A percentile compares a stretch with the other conserved stretches of the same genome.
phyloP scores from a whole-genome alignment of 2,888 invertebrate genomes.

The Heliconius erato region DNA sequence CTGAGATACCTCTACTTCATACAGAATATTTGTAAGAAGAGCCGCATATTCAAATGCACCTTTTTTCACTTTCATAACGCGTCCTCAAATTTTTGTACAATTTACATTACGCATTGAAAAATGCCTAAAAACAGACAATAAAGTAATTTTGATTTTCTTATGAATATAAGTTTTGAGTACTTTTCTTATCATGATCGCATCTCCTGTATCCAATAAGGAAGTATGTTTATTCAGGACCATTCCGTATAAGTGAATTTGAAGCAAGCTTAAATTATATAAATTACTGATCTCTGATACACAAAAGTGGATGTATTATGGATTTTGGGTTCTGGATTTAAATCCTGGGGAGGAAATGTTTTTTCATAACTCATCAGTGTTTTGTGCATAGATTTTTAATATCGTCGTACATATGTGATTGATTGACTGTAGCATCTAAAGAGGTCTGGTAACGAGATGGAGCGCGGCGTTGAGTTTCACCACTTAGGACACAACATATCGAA shows the following conservation, averaged over 20 bases:
- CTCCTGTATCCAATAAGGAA: not conserved
- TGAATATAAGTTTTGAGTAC: not conserved
- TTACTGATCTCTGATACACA: not conserved
- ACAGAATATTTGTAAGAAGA: not conserved
- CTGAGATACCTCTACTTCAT: not conserved
- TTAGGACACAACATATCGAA: no score
- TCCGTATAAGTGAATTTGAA: not conserved
- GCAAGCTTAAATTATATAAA: not conserved
- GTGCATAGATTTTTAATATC: no score
- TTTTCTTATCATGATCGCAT: constrained; percentile 1
- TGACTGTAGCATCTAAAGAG: no score
- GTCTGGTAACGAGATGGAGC: no score
- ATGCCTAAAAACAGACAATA: not conserved
- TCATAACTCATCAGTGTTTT: no score
- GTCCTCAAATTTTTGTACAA: not conserved
- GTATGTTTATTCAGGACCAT: no score
- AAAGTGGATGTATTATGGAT: not conserved
- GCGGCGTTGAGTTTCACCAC: no score
- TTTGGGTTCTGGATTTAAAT: not conserved
- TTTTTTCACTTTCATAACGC: not conserved
- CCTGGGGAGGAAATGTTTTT: not conserved
- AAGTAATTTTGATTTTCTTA: not conserved
- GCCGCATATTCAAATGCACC: not conserved
- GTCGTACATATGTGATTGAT: no score
- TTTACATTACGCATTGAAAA: no score